phyloP scores from a whole-genome alignment of 2,888 invertebrate genomes.

The Sarcophaga carnaria region DNA sequence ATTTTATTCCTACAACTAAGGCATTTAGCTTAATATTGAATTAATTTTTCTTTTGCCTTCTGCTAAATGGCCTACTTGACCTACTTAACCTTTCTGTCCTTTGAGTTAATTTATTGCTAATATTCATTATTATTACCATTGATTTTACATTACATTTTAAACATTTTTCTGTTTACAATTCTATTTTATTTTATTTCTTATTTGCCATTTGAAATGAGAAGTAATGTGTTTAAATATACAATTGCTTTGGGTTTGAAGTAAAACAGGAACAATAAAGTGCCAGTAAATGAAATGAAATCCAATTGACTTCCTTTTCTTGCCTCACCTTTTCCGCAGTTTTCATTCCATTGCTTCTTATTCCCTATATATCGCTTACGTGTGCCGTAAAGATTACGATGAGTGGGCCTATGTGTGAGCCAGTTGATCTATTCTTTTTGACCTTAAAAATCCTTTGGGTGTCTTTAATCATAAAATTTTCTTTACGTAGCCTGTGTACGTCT shows the following conservation, averaged over 20 bases:
- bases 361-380: slow-evolving; percentile 10
- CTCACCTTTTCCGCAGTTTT: background rate
- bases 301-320: background rate
- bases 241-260: background rate
- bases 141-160: too few species aligned
- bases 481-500: slow-evolving; percentile 21
- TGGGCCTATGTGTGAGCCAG: slow-evolving; percentile 5
- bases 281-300: slow-evolving; percentile 9
- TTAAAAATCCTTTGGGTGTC: slow-evolving; percentile 50
- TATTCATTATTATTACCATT: background rate
- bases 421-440: slow-evolving; percentile 50
- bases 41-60: too few species aligned
- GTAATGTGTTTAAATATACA: background rate
- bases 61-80: too few species aligned
- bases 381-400: background rate
- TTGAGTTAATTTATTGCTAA: background rate
- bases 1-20: too few species aligned
- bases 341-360: background rate
- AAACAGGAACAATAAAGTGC: slow-evolving; percentile 18
- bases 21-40: too few species aligned
- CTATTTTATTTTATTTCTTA: too few species aligned
- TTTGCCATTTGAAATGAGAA: too few species aligned
- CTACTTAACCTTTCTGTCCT: background rate
- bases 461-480: slow-evolving; percentile 56
- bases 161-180: too few species aligned